A percentile compares a stretch with the other conserved stretches of the same genome.
Evolutionary conservation across 2,113 vertebrate genomes (phyloP).

Genomic region (Colinus virginianus): DNA sequence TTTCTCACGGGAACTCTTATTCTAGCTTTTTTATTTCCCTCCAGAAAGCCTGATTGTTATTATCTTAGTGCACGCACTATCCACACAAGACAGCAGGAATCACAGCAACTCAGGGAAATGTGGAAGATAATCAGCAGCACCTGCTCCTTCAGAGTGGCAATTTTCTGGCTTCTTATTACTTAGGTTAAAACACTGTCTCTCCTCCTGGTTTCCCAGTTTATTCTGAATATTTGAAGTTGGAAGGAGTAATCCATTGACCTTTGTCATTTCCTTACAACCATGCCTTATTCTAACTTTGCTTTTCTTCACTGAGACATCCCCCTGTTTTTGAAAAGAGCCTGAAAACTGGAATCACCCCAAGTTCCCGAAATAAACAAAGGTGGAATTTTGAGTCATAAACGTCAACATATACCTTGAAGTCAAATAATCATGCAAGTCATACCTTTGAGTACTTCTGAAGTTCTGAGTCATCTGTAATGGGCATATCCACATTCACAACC

Average conservation of each 20-base stretch:
- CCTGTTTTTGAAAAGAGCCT: not conserved
- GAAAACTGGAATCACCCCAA: not conserved
- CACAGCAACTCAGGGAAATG: accelerated
- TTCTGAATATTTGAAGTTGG: not conserved
- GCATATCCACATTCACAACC: constrained; percentile 89
- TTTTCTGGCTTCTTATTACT: not conserved
- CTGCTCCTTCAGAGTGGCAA: not conserved
- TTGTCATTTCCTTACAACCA: not conserved
- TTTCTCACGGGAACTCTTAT: not conserved
- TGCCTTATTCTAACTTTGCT: not conserved
- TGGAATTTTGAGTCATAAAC: not conserved
- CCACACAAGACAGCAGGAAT: not conserved
- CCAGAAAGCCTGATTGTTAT: not conserved
- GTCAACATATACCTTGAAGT: not conserved
- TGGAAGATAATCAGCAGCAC: not conserved
- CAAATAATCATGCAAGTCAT: not conserved
- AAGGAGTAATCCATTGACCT: not conserved
- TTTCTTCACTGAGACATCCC: not conserved
- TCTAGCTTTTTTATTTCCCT: not conserved
- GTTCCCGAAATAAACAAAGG: not conserved
- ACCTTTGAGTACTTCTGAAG: constrained; percentile 97
- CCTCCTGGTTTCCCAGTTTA: not conserved
- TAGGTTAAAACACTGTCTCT: not conserved
- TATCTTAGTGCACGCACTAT: not conserved
- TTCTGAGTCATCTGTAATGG: constrained; percentile 89